Conservation (phyloP, 2,113 vertebrate genomes). For the Podarcis muralis region DNA sequence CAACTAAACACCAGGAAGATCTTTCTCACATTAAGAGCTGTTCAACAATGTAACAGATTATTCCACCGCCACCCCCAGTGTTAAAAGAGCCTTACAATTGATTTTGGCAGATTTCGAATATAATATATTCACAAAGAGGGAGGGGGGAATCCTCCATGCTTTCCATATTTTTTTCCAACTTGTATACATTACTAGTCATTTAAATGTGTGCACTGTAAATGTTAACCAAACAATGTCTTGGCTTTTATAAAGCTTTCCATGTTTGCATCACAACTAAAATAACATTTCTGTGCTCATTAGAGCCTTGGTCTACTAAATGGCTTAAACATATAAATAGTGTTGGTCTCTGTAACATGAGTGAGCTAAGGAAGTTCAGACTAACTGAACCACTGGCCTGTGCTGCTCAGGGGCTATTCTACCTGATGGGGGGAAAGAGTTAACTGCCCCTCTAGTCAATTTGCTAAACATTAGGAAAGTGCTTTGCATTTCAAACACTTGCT, state of each 20-base stretch:
- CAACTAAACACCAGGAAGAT: too few species aligned
- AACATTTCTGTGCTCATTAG: neutral
- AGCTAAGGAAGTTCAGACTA: neutral
- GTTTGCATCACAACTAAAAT: neutral
- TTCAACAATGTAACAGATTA: too few species aligned
- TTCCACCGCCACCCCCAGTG: neutral
- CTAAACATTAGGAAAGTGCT: neutral
- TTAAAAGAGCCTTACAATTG: neutral
- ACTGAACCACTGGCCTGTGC: too few species aligned
- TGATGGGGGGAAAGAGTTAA: neutral
- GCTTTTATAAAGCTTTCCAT: neutral
- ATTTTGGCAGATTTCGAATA: neutral
- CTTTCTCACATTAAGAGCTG: too few species aligned
- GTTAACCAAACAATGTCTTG: neutral
- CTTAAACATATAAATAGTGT: neutral
- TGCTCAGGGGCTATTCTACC: neutral
- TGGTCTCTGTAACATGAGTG: neutral
- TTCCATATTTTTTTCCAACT: neutral
- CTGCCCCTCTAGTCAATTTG: neutral
- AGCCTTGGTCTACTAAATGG: neutral
- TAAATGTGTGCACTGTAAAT: constrained; percentile 1
- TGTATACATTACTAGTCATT: neutral
- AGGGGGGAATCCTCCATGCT: neutral
- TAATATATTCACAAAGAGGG: neutral
- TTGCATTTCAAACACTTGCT: neutral